These are phyloP conservation scores for Ictidomys tridecemlineatus DNA, from an alignment of 2,113 vertebrate species.

Conservation along the genomic window DNA sequence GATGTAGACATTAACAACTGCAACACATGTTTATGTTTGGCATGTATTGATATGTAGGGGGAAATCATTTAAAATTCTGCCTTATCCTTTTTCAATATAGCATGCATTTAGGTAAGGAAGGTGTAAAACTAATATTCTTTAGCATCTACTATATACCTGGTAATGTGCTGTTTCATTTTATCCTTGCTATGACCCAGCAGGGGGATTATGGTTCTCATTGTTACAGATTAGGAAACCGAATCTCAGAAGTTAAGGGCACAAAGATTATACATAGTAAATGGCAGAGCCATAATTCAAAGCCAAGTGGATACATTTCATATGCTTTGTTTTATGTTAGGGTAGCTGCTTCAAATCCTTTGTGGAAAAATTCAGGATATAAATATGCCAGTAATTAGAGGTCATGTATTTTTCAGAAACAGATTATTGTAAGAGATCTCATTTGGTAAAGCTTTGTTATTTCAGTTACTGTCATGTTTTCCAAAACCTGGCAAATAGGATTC, in stretches of 20 bases:
- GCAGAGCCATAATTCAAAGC: slow-evolving; percentile 64
- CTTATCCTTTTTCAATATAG: slow-evolving; percentile 60
- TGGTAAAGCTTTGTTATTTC: slow-evolving; percentile 67
- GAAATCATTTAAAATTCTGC: slow-evolving; percentile 57
- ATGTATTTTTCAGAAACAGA: slow-evolving; percentile 67
- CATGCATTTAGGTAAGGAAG: slow-evolving; percentile 64
- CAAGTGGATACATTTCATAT: slow-evolving; percentile 56
- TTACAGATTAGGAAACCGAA: slow-evolving; percentile 67
- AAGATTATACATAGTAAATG: slow-evolving; percentile 69
- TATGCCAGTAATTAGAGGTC: slow-evolving; percentile 60
- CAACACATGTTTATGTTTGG: slow-evolving; percentile 63
- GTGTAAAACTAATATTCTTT: slow-evolving; percentile 53
- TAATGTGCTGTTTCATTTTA: slow-evolving; percentile 65
- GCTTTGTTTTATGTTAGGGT: slow-evolving; percentile 64
- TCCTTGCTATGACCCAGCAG: slow-evolving; percentile 33
- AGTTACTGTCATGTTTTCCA: slow-evolving; percentile 62
- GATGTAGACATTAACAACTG: slow-evolving; percentile 61
- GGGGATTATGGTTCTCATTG: slow-evolving; percentile 37
- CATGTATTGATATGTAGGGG: slow-evolving; percentile 27
- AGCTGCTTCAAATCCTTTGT: slow-evolving; percentile 63
- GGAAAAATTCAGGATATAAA: slow-evolving; percentile 54
- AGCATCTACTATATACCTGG: slow-evolving; percentile 62
- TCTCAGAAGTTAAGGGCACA: slow-evolving; percentile 64
- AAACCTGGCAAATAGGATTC: slow-evolving; percentile 66
- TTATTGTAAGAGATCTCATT: slow-evolving; percentile 55